These are phyloP conservation scores for Tragelaphus imberbis DNA, from an alignment of 2,113 vertebrate genomes.

Conservation along the genomic window DNA sequence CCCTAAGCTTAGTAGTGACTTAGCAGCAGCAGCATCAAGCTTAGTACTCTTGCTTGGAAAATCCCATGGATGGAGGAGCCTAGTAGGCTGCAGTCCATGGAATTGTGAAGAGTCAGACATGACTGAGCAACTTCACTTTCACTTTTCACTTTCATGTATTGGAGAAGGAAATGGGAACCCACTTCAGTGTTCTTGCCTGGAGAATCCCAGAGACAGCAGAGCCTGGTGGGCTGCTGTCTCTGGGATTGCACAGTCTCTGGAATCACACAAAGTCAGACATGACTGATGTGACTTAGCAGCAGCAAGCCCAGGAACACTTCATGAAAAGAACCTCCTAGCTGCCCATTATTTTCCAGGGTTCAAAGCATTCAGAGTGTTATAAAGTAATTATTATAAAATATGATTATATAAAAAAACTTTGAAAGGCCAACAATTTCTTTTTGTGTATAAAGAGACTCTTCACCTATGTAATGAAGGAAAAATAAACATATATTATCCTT, in stretches of 20 bases:
- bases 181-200: neutral
- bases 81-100: too few relatives aligned
- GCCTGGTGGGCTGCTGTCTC: neutral
- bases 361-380: neutral
- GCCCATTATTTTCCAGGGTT: neutral
- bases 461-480: neutral
- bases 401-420: neutral
- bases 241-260: neutral
- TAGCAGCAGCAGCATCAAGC: too few relatives aligned
- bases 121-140: too few relatives aligned
- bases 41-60: too few relatives aligned
- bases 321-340: neutral
- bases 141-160: too few relatives aligned
- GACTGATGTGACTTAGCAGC: neutral
- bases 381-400: neutral
- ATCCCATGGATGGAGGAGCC: too few relatives aligned
- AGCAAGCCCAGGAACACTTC: neutral
- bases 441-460: neutral
- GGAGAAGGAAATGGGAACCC: neutral
- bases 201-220: neutral
- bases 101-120: too few relatives aligned
- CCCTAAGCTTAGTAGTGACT: too few relatives aligned
- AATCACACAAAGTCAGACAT: fast-evolving
- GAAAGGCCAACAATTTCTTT: neutral
- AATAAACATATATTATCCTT: neutral